Evolutionary conservation across 2,888 invertebrate genomes (phyloP).

Genomic region (Amphipoea oculea): DNA sequence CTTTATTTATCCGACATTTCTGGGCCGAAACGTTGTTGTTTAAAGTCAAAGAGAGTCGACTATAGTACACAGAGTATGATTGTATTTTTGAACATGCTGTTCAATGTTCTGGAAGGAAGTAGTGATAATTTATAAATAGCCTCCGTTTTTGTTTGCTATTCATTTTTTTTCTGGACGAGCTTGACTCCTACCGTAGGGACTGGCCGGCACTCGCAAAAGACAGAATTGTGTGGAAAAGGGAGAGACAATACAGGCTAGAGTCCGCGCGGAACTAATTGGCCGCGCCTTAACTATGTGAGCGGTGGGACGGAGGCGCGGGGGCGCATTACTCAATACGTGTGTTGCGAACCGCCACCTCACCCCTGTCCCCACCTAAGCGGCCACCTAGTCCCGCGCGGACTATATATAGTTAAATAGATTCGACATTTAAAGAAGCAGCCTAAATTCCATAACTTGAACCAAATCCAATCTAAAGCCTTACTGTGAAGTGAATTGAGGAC

Average conservation of each 20-base stretch:
- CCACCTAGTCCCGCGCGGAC: no score
- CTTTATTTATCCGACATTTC: not conserved
- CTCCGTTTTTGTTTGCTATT: not conserved
- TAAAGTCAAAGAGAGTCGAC: not conserved
- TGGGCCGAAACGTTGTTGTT: not conserved
- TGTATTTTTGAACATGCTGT: not conserved
- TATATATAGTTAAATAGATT: no score
- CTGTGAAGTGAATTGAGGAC: constrained; percentile 61
- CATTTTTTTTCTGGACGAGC: not conserved
- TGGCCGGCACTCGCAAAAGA: no score
- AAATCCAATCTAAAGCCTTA: constrained; percentile 55
- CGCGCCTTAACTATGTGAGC: no score
- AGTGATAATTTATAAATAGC: not conserved
- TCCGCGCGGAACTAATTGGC: no score
- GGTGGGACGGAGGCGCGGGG: no score
- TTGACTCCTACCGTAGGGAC: no score
- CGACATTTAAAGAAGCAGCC: not conserved
- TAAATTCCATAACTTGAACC: constrained; percentile 53
- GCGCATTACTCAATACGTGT: no score
- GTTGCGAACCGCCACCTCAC: no score
- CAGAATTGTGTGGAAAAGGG: no score
- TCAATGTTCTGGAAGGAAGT: not conserved
- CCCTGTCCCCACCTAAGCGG: no score
- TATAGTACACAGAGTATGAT: not conserved
- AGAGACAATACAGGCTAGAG: no score